phyloP scores from a whole-genome alignment of 2,797 vertebrate species.

The Eutrigla gurnardus region DNA sequence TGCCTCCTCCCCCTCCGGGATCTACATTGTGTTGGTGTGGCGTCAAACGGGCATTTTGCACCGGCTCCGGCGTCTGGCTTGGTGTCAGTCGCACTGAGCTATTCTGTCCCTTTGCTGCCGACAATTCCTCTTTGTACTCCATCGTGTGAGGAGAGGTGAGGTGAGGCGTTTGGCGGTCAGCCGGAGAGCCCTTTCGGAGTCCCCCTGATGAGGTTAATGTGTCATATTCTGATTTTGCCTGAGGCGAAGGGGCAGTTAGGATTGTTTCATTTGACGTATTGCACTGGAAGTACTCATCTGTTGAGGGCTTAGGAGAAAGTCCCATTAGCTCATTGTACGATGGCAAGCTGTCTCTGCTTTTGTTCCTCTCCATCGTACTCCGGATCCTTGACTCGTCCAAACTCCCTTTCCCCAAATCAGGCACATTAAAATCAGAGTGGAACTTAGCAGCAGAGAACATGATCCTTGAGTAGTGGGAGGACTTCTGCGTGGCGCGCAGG shows the following conservation, averaged over 20 bases:
- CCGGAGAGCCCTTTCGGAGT: slow-evolving; percentile 92
- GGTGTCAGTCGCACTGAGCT: slow-evolving; percentile 84
- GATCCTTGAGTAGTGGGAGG: slow-evolving; percentile 93
- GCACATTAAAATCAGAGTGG: slow-evolving; percentile 94
- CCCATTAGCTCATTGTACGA: slow-evolving; percentile 93
- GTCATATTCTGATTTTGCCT: slow-evolving; percentile 96
- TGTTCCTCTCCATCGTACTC: slow-evolving; percentile 92
- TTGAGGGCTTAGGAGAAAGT: slow-evolving; percentile 91
- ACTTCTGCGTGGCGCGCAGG: slow-evolving; percentile 91
- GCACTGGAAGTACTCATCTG: slow-evolving; percentile 99
- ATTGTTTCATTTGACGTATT: slow-evolving; percentile 99
- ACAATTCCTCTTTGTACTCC: slow-evolving; percentile 93
- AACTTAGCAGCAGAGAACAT: slow-evolving; percentile 92
- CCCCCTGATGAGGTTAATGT: slow-evolving; percentile 92
- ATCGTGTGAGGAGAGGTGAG: slow-evolving; percentile 87
- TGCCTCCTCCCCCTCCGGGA: slow-evolving; percentile 87
- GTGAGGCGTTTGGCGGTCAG: slow-evolving; percentile 93
- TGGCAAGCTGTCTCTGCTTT: slow-evolving; percentile 91
- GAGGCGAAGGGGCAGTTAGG: slow-evolving; percentile 94
- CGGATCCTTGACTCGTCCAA: slow-evolving; percentile 91
- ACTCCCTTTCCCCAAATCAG: slow-evolving; percentile 90
- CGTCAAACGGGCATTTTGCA: slow-evolving; percentile 92
- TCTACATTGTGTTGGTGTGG: slow-evolving; percentile 92
- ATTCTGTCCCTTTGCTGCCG: slow-evolving; percentile 90
- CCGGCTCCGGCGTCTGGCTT: slow-evolving; percentile 89